A percentile compares a stretch with the other conserved stretches of the same genome.
phyloP scores from a whole-genome alignment of 2,888 invertebrate species.

The Megamerina dolium region DNA sequence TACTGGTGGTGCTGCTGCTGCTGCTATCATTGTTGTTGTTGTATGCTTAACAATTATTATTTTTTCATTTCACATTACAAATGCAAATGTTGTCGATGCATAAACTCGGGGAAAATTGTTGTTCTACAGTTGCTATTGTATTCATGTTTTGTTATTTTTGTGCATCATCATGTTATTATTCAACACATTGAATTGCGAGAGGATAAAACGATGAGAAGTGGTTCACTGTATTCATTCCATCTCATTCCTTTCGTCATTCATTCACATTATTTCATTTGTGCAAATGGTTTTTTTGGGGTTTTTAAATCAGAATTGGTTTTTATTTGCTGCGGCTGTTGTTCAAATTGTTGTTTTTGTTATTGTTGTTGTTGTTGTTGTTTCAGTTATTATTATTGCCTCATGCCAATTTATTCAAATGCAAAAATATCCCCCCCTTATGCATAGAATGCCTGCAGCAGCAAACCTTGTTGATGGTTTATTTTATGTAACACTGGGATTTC shows the following conservation, averaged over 20 bases:
- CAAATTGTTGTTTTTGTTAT: slow-evolving; percentile 1
- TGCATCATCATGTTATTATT: too few species aligned
- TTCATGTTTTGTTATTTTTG: too few species aligned
- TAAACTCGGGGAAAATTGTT: too few species aligned
- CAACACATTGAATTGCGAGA: too few species aligned
- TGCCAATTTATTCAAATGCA: slow-evolving; percentile 30
- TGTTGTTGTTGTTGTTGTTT: slow-evolving; percentile 19
- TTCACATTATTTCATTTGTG: slow-evolving; percentile 13
- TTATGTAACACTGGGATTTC: too few species aligned
- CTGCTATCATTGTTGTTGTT: slow-evolving; percentile 6
- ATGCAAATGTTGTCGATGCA: too few species aligned
- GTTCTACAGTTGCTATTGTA: too few species aligned
- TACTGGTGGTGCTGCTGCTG: slow-evolving; percentile 2
- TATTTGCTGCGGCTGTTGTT: slow-evolving; percentile 1
- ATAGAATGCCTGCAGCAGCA: slow-evolving; percentile 4
- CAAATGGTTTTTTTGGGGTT: slow-evolving; percentile 10
- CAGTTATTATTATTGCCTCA: slow-evolving; percentile 12
- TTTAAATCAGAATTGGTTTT: background rate
- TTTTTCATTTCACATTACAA: slow-evolving; percentile 29
- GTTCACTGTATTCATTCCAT: slow-evolving; percentile 22
- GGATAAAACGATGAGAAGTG: too few species aligned
- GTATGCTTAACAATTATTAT: slow-evolving; percentile 23
- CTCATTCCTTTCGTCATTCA: slow-evolving; percentile 8
- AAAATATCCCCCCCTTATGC: slow-evolving; percentile 24
- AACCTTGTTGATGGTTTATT: too few species aligned